Evolutionary conservation across 2,113 vertebrate genomes (phyloP), one percentile per base, ranked within the genome.

Genomic region (Lagenorhynchus albirostris): DNA sequence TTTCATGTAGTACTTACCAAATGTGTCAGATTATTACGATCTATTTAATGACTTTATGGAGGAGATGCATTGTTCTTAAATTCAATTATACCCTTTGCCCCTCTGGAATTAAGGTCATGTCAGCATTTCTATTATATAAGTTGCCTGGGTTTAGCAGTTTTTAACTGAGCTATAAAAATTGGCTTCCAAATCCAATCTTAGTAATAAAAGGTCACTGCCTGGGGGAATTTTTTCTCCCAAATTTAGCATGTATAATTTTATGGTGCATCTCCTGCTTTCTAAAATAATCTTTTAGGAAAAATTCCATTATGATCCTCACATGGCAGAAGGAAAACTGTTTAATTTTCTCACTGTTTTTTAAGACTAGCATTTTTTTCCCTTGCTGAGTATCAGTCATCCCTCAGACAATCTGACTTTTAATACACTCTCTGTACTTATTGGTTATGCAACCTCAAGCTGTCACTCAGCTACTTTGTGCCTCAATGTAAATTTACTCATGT

Each of bases 1-100:
- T 96, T 98, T 97, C 47, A 41, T 88, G 31, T 89, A 44, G 4
- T 97, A 96, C 82, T 97, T 97, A 95, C 86, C 87, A 93, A 96
- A 97, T 65, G 85, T 96, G 94, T 95, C 92, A 98, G 89, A 81
- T 96, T 97, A 91, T 97, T 97, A 94, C 31, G 62, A 91, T 98
- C 95, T 85, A 96, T 94, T 97, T 98, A 98, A 98, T 98, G 97
- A 97, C 91, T 98, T 98, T 97, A 97, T 4, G 36, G 94, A 97
- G 96, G 81, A 98, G 95, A 95, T 70, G 93, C 90, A 96, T 98
- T 97, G 91, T 97, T 98, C 97, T 98, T 76, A 98, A 98, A 97
- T 98, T 98, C 98, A 91, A 96, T 98, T 97, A 97, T 89, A 98
- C 58, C 94, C 90, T 98, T 97, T 91, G 88, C 96, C 97, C 94